Evolutionary conservation across 1,140 invertebrate genomes (phyloP).

Genomic region (Drosophila tristis): DNA sequence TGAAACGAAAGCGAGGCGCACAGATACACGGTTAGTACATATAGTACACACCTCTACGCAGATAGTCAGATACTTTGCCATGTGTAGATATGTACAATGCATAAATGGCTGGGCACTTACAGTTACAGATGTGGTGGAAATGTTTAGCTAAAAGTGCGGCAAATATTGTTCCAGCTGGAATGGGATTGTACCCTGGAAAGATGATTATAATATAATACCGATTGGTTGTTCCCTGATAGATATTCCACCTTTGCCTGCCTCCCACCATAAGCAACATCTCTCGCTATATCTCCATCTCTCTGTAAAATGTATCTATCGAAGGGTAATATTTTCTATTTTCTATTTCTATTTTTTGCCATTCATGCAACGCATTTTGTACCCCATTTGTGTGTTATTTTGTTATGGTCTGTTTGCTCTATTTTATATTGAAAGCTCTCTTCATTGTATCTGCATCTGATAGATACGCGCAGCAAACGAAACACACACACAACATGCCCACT

Average conservation of each 20-base stretch:
- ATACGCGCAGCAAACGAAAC: not conserved
- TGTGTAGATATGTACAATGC: not conserved
- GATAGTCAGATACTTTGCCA: constrained; percentile 18
- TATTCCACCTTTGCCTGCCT: too few species aligned
- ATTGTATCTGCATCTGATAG: constrained; percentile 37
- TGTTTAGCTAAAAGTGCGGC: constrained; percentile 46
- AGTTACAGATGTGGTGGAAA: constrained; percentile 5
- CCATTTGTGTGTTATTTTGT: constrained; percentile 35
- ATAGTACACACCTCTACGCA: constrained; percentile 17
- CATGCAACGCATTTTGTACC: constrained; percentile 32
- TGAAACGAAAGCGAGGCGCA: constrained; percentile 70
- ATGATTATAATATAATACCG: too few species aligned
- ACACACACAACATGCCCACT: not conserved
- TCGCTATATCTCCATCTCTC: constrained; percentile 6
- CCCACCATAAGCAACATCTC: not conserved
- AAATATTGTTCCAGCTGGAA: not conserved
- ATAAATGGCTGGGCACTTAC: constrained; percentile 46
- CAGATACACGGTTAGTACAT: constrained; percentile 16
- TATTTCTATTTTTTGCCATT: constrained; percentile 59
- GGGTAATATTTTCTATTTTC: constrained; percentile 28
- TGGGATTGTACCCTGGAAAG: too few species aligned
- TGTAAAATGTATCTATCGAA: not conserved
- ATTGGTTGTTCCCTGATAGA: too few species aligned
- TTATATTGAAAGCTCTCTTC: constrained; percentile 59
- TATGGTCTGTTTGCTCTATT: constrained; percentile 74